Conservation (phyloP, 2,888 invertebrate species). For the Ectemnius lituratus region DNA sequence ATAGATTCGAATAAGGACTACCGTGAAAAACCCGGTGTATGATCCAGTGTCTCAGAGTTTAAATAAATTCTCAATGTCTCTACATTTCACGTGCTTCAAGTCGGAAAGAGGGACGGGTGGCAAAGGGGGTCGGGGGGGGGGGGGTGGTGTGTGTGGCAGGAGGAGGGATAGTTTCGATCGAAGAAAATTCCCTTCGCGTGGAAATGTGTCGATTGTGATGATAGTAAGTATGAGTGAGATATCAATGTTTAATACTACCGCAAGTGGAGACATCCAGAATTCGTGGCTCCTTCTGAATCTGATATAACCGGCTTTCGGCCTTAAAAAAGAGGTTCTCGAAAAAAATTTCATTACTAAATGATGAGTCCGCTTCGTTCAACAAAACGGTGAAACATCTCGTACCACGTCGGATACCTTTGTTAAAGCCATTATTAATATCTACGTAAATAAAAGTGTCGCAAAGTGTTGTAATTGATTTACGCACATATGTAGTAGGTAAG, state of each 20-base stretch:
- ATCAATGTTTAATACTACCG: not conserved
- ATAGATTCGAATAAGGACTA: slow-evolving; percentile 32
- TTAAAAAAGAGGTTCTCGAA: not conserved
- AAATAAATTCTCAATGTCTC: slow-evolving; percentile 2
- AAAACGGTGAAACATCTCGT: slow-evolving; percentile 25
- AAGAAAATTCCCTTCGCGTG: slow-evolving; percentile 1
- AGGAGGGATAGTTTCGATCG: not conserved
- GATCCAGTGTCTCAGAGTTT: slow-evolving; percentile 14
- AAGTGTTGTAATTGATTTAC: slow-evolving; percentile 24
- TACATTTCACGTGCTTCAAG: not conserved
- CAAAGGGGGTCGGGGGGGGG: too few relatives aligned
- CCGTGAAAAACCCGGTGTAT: slow-evolving; percentile 22
- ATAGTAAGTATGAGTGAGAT: slow-evolving; percentile 3
- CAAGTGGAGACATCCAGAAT: not conserved
- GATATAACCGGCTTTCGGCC: too few relatives aligned
- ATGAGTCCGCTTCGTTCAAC: slow-evolving; percentile 34
- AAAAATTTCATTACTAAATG: slow-evolving; percentile 20
- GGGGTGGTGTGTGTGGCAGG: not conserved
- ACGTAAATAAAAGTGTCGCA: slow-evolving; percentile 20
- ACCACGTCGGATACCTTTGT: slow-evolving; percentile 11
- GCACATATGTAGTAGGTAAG: slow-evolving; percentile 46
- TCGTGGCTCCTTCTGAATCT: not conserved
- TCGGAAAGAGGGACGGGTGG: too few relatives aligned
- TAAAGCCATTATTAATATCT: slow-evolving; percentile 19
- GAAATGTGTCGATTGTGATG: not conserved